A percentile compares a stretch with the other conserved stretches of the same genome.
Conservation (phyloP, 2,797 vertebrate genomes). For the Enteromius argenteus region DNA sequence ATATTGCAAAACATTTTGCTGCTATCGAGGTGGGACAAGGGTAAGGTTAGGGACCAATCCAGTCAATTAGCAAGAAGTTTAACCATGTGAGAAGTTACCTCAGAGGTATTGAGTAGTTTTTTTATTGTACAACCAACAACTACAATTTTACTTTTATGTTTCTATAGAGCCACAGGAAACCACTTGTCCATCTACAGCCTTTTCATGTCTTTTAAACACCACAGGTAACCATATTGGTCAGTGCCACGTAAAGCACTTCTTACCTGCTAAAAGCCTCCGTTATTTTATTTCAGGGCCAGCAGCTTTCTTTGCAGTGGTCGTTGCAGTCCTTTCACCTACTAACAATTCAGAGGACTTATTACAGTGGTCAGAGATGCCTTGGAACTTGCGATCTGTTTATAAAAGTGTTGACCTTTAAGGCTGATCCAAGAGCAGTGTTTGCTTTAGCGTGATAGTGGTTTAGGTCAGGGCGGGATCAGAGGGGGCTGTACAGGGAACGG, state of each 20-base stretch:
- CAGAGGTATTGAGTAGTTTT: neutral
- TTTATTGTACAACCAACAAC: slow-evolving; percentile 7
- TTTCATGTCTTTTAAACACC: slow-evolving; percentile 40
- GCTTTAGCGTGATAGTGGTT: slow-evolving; percentile 26
- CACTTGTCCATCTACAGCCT: slow-evolving; percentile 29
- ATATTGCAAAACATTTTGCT: too few relatives aligned
- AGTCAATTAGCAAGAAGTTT: neutral
- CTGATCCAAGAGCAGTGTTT: slow-evolving; percentile 37
- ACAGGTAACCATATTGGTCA: slow-evolving; percentile 35
- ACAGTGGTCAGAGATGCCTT: neutral
- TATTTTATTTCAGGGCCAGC: slow-evolving; percentile 34
- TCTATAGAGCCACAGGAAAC: slow-evolving; percentile 29
- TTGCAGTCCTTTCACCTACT: slow-evolving; percentile 32
- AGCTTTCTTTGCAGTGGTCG: neutral
- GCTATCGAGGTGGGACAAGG: too few relatives aligned
- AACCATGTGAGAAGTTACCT: slow-evolving; percentile 6
- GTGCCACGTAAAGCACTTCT: slow-evolving; percentile 27
- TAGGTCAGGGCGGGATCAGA: slow-evolving; percentile 34
- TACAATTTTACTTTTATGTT: slow-evolving; percentile 38
- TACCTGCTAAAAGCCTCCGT: slow-evolving; percentile 36
- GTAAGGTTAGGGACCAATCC: neutral
- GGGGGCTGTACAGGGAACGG: slow-evolving; percentile 28
- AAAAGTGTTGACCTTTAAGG: slow-evolving; percentile 50
- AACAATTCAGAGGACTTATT: slow-evolving; percentile 24
- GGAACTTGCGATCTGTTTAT: slow-evolving; percentile 20